Evolutionary conservation across 2,888 invertebrate species (phyloP), one percentile per base, ranked within the genome.

Genomic region (Tachina lurida): DNA sequence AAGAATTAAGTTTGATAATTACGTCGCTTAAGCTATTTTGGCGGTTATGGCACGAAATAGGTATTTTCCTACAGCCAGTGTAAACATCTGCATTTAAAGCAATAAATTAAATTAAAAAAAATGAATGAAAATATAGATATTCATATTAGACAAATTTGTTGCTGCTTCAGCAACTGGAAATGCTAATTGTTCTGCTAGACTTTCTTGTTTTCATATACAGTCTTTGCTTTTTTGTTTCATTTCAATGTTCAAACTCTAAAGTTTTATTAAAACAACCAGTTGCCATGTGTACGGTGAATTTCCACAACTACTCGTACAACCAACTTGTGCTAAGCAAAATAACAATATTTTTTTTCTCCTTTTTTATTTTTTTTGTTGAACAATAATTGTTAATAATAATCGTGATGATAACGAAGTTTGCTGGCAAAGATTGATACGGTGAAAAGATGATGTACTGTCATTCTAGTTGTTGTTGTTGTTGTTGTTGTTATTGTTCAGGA

Each of bases 231-330:
- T n/a, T 10, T 47, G 9, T 47, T 63, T 70, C 12, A 17, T 63
- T 54, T 47, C 45, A 49, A 73, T 47, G 9, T 47, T 54, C 8
- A 52, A 63, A n/a, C 71, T 83, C 73, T 49, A 15, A 83, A 76
- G 45, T 86, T 83, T 75, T 71, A 62, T 75, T 82, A 56, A 49
- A 86, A 75, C 52, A 58, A 54, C 56, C 73, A 56, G 86, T 86
- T 83, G 79, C 43, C 83, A 76, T 82, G 65, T 52, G 17, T 15
- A 73, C 71, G 73, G 31, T 7, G 3, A 52, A 70, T 7, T 19
- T 10, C 45, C 67, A 60, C 58, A 77, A 77, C 10, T 10, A n/a
- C n/a, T n/a, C n/a, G n/a, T n/a, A 58, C 54, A 54, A 52, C 60
- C 41, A 56, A 68, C 58, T 56, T 58, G 54, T 76, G 58, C 58